Conservation (phyloP, 2,888 invertebrate genomes). For the Agelastica alni region DNA sequence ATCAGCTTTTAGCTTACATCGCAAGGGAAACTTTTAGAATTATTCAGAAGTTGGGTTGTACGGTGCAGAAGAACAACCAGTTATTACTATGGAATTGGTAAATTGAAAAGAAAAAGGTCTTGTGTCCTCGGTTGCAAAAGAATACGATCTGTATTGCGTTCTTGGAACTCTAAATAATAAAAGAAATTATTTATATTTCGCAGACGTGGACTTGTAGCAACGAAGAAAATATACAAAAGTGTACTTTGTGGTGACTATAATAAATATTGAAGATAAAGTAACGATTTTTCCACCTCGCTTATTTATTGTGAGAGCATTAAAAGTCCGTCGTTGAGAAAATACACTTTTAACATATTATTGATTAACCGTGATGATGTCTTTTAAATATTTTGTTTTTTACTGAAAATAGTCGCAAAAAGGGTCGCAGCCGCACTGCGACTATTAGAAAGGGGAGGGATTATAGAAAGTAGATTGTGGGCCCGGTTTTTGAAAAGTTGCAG, state of each 20-base stretch:
- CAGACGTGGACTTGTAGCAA: neutral
- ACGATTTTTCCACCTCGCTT: too few relatives aligned
- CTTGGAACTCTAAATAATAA: constrained; percentile 7
- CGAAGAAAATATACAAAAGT: constrained; percentile 3
- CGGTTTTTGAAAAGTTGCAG: too few relatives aligned
- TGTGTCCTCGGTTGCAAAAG: constrained; percentile 6
- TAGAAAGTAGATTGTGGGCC: too few relatives aligned
- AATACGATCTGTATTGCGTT: constrained; percentile 4
- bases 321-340: too few relatives aligned
- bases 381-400: too few relatives aligned
- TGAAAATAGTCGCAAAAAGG: too few relatives aligned
- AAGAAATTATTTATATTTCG: constrained; percentile 1
- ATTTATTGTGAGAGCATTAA: too few relatives aligned
- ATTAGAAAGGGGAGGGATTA: too few relatives aligned
- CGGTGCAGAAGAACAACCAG: constrained; percentile 1
- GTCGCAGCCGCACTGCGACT: too few relatives aligned
- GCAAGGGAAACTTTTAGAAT: constrained; percentile 19
- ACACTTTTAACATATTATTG: too few relatives aligned
- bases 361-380: too few relatives aligned
- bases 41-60: constrained; percentile 3
- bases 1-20: constrained; percentile 16
- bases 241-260: neutral
- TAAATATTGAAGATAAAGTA: too few relatives aligned
- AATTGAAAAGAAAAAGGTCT: constrained; percentile 18
- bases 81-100: constrained; percentile 6